Evolutionary conservation across 2,797 vertebrate genomes (phyloP).

Genomic region (Esox lucius): DNA sequence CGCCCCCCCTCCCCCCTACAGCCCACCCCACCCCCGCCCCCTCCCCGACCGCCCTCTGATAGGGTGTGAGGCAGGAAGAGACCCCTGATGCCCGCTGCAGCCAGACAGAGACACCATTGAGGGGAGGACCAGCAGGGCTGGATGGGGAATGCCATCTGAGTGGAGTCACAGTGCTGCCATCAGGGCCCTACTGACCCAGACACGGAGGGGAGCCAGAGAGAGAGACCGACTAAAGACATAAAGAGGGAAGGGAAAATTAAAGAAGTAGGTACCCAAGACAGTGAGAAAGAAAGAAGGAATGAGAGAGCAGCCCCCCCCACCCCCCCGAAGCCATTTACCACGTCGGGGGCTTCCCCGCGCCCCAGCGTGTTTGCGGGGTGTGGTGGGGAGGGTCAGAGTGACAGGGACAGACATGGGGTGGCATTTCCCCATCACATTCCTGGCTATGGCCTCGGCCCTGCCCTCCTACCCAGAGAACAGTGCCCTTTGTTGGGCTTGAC

Average conservation of each 20-base stretch:
- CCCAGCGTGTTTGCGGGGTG: not conserved
- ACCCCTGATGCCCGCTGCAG: slow-evolving; percentile 48
- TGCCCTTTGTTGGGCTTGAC: slow-evolving; percentile 15
- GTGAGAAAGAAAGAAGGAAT: not conserved
- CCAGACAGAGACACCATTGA: slow-evolving; percentile 76
- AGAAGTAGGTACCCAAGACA: not conserved
- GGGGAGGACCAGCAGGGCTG: slow-evolving; percentile 19
- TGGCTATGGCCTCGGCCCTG: not conserved
- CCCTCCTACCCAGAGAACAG: not conserved
- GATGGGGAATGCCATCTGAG: slow-evolving; percentile 67
- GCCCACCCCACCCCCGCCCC: slow-evolving; percentile 25
- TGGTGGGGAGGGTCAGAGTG: not conserved
- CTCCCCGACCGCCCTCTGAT: slow-evolving; percentile 36
- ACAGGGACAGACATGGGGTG: slow-evolving; percentile 7
- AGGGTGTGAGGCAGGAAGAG: slow-evolving; percentile 61
- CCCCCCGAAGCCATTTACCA: not conserved
- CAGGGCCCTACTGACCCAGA: slow-evolving; percentile 50
- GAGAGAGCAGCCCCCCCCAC: not conserved
- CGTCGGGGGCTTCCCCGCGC: not conserved
- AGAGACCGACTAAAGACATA: not conserved
- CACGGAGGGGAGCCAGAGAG: slow-evolving; percentile 12
- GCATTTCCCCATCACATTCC: not conserved
- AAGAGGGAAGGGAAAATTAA: not conserved
- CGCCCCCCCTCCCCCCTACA: slow-evolving; percentile 36
- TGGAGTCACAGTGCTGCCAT: slow-evolving; percentile 63